These are phyloP conservation scores for Australoheros scitulus DNA, from an alignment of 2,113 vertebrate genomes.

Conservation along the genomic window DNA sequence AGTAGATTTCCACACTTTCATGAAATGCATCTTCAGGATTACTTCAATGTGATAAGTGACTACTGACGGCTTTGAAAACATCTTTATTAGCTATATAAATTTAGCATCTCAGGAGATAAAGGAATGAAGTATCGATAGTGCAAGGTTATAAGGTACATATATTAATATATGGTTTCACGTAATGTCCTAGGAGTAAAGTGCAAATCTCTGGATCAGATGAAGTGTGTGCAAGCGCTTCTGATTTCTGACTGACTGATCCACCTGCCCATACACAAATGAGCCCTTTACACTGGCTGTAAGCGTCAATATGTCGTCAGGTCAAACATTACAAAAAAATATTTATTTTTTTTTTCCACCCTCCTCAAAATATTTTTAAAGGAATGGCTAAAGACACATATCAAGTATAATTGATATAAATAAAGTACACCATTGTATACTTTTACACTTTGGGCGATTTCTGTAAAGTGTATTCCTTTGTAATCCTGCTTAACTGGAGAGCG, in stretches of 20 bases:
- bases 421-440: background rate
- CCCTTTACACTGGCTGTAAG: slow-evolving; percentile 70
- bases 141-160: slow-evolving; percentile 79
- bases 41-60: slow-evolving; percentile 54
- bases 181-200: slow-evolving; percentile 80
- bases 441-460: slow-evolving; percentile 38
- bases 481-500: background rate
- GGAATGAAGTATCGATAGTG: slow-evolving; percentile 73
- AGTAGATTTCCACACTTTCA: slow-evolving; percentile 42
- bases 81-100: slow-evolving; percentile 41
- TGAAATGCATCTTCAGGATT: slow-evolving; percentile 60
- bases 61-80: slow-evolving; percentile 49
- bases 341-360: slow-evolving; percentile 1
- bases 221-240: slow-evolving; percentile 75
- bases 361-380: slow-evolving; percentile 26
- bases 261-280: slow-evolving; percentile 70
- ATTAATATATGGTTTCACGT: slow-evolving; percentile 79
- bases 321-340: slow-evolving; percentile 38
- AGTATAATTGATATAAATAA: slow-evolving; percentile 10
- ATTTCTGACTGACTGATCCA: slow-evolving; percentile 64
- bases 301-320: slow-evolving; percentile 29
- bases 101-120: slow-evolving; percentile 67
- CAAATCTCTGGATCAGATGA: slow-evolving; percentile 77
- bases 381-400: background rate
- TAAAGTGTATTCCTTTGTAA: slow-evolving; percentile 24